A percentile compares a stretch with the other conserved stretches of the same genome.
Conservation (phyloP, 2,797 vertebrate genomes). For the Protonibea diacanthus region DNA sequence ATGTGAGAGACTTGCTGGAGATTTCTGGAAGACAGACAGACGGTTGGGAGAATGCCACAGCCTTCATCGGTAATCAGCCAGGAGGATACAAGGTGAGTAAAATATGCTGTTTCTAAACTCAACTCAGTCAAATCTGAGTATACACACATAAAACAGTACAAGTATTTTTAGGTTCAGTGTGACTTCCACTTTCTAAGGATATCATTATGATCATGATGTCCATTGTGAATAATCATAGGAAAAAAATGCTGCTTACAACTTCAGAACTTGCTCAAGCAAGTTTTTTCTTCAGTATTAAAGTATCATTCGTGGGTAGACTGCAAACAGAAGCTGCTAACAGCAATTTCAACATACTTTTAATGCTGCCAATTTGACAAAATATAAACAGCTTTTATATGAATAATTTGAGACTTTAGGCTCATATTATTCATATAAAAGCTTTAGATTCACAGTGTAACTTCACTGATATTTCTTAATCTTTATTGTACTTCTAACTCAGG, state of each 20-base stretch:
- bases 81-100: slow-evolving; percentile 80
- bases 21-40: slow-evolving; percentile 52
- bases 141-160: too few relatives aligned
- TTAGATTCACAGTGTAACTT: not conserved
- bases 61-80: slow-evolving; percentile 80
- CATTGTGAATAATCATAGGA: not conserved
- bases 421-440: too few relatives aligned
- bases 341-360: not conserved
- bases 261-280: not conserved
- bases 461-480: not conserved
- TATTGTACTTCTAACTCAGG: not conserved
- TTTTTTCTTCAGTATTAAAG: not conserved
- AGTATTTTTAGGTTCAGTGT: not conserved
- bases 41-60: slow-evolving; percentile 77
- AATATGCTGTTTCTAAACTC: not conserved
- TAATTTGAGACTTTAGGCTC: too few relatives aligned
- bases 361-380: not conserved
- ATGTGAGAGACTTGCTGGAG: slow-evolving; percentile 22
- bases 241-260: not conserved
- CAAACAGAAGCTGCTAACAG: not conserved
- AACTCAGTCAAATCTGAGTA: too few relatives aligned
- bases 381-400: too few relatives aligned
- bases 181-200: not conserved
- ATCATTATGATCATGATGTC: not conserved
- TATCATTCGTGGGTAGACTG: not conserved